phyloP scores from a whole-genome alignment of 2,888 invertebrate genomes.

The Agrotis ipsilon region DNA sequence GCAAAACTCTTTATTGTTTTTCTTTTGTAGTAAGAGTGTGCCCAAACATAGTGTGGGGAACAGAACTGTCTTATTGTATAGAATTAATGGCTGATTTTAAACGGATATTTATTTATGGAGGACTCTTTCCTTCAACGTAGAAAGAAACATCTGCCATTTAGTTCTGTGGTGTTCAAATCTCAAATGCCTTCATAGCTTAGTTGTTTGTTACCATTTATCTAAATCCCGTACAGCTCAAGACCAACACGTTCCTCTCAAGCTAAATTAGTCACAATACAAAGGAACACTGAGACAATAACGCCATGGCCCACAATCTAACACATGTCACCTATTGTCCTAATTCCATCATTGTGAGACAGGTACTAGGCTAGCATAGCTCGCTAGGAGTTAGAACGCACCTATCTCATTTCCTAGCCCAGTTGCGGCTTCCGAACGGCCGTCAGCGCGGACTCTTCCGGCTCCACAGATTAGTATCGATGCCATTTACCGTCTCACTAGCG shows the following conservation, averaged over 20 bases:
- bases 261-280: constrained; percentile 62
- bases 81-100: constrained; percentile 45
- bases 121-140: constrained; percentile 13
- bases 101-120: constrained; percentile 33
- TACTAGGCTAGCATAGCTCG: constrained; percentile 73
- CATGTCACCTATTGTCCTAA: constrained; percentile 65
- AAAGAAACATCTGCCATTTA: constrained; percentile 2
- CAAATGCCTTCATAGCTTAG: not conserved
- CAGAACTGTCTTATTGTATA: constrained; percentile 51
- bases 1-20: constrained; percentile 84
- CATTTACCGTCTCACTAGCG: constrained; percentile 85
- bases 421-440: constrained; percentile 89
- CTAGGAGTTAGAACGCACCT: constrained; percentile 85
- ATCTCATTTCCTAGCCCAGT: constrained; percentile 91
- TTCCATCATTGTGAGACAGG: constrained; percentile 66
- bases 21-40: constrained; percentile 68
- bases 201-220: not conserved
- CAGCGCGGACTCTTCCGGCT: constrained; percentile 88
- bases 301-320: constrained; percentile 47
- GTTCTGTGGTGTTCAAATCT: not conserved
- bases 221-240: constrained; percentile 3
- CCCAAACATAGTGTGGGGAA: constrained; percentile 57
- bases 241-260: constrained; percentile 21
- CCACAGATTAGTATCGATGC: constrained; percentile 89
- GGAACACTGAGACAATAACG: constrained; percentile 52